These are phyloP conservation scores for Apodemia zela DNA, from an alignment of 2,888 invertebrate genomes.

Conservation along the genomic window DNA sequence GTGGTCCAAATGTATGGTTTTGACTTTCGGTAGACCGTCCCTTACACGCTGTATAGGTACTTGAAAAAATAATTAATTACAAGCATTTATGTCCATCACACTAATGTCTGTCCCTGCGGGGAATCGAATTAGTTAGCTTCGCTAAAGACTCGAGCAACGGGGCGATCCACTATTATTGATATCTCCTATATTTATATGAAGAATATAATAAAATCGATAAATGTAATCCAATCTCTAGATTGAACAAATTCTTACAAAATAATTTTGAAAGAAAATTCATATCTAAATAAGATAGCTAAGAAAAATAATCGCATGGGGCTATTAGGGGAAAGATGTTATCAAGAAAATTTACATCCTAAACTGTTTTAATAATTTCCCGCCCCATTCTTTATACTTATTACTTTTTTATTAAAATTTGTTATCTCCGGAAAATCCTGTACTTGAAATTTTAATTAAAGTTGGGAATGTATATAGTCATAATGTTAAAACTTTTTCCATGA, in stretches of 20 bases:
- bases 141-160: too few relatives aligned
- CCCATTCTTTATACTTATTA: constrained; percentile 19
- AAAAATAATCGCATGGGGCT: constrained; percentile 5
- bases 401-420: constrained; percentile 22
- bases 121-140: too few relatives aligned
- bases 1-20: too few relatives aligned
- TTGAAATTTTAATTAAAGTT: constrained; percentile 39
- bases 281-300: constrained; percentile 2
- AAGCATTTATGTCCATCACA: too few relatives aligned
- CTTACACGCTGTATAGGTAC: too few relatives aligned
- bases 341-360: constrained; percentile 12
- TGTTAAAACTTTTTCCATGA: constrained; percentile 36
- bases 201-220: too few relatives aligned
- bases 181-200: too few relatives aligned
- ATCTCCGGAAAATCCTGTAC: constrained; percentile 22
- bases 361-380: constrained; percentile 12
- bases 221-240: too few relatives aligned
- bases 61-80: too few relatives aligned
- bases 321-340: constrained; percentile 11
- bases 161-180: too few relatives aligned
- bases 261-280: not conserved
- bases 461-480: constrained; percentile 32
- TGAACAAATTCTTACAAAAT: not conserved
- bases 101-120: too few relatives aligned
- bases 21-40: too few relatives aligned